Evolutionary conservation across 1,140 invertebrate species (phyloP), one percentile per base, ranked within the genome.

Genomic region (Microplitis demolitor): DNA sequence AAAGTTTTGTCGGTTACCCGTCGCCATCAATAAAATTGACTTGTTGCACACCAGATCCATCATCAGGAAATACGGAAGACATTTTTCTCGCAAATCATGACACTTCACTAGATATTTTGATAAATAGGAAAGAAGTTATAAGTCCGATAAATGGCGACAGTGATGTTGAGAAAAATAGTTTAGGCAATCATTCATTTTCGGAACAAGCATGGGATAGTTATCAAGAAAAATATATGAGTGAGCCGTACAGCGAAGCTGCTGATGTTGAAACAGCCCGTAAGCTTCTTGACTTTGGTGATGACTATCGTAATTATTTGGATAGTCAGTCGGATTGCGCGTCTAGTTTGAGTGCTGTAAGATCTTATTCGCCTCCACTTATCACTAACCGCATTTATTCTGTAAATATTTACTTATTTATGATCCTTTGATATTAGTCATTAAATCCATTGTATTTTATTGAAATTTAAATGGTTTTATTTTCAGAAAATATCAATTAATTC

Each of bases 191-290:
- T 83, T 96, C 94, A 45, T 92, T 96, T 79, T 96, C 94, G 2
- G 96, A 97, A 84, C 93, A 94, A 79, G 95, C 92, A 51, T 94
- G 93, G 93, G 93, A 94, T 83, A 93, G 92, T 82, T 94, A 94
- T 87, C 92, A 93, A 93, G 95, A 96, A 85, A 96, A 96, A 83
- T 97, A 97, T 83, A 91, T 95, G 83, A 96, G 95, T 71, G 96
- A 97, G 81, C 91, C 95, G 14, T 97, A 97, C 83, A 96, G 95
- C 71, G 96, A 97, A 87, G 91, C 92, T n/a, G 91, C 93, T 14
- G 95, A 97, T 83, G 92, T 94, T 8, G 95, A 97, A 84, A 92
- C 93, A 8, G 94, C 94, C 58, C 89, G 93, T 61, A 90, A 91
- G 75, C 86, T 97, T 11, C 84, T 96, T 66, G 94, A 96, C 79